Evolutionary conservation across 2,113 vertebrate species (phyloP).

Genomic region (Glaucomys volans): DNA sequence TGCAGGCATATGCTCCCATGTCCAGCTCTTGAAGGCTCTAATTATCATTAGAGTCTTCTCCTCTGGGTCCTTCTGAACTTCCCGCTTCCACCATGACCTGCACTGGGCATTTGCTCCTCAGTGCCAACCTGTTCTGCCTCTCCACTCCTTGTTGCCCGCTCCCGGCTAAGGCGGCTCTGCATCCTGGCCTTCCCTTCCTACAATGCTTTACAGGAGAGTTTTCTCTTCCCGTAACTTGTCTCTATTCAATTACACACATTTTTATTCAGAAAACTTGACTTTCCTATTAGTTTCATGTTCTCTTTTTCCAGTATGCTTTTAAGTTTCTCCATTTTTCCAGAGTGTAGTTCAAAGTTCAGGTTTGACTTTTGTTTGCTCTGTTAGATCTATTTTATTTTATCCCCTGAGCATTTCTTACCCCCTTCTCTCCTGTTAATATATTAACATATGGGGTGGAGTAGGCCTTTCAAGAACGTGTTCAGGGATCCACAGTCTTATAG

Average conservation of each 20-base stretch:
- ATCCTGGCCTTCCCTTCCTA: background rate
- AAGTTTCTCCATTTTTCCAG: background rate
- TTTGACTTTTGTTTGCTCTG: background rate
- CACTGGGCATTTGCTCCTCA: no score
- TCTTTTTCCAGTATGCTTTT: background rate
- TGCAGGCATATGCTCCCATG: no score
- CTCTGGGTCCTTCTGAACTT: background rate
- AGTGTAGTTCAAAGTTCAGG: background rate
- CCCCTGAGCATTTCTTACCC: background rate
- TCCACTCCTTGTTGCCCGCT: background rate
- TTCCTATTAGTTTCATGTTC: background rate
- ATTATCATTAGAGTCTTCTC: background rate
- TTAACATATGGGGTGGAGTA: background rate
- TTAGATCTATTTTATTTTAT: background rate
- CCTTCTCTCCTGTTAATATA: background rate
- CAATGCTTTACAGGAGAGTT: background rate
- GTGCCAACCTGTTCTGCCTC: background rate
- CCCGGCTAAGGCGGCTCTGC: accelerated
- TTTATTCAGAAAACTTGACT: background rate
- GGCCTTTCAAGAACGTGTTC: background rate
- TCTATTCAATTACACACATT: background rate
- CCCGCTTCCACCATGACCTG: background rate
- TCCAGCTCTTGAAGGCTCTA: background rate
- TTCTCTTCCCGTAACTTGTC: background rate
- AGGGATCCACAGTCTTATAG: background rate